Conservation (phyloP, 2,113 vertebrate genomes). For the Macrotis lagotis region DNA sequence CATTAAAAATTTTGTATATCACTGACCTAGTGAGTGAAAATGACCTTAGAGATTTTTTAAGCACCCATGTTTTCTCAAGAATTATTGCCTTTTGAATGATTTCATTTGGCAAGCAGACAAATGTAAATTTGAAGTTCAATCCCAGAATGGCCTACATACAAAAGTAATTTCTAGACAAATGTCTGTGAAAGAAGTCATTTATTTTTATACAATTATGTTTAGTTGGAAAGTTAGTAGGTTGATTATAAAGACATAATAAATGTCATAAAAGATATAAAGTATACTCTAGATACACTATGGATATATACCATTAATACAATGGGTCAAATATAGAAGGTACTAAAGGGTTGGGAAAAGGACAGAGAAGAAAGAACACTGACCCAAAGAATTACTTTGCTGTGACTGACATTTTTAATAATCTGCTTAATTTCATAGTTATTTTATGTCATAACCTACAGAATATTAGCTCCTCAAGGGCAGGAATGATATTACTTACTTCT, state of each 20-base stretch:
- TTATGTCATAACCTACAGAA: background rate
- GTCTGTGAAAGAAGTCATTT: constrained; percentile 78
- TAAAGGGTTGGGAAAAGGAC: background rate
- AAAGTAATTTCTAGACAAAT: constrained; percentile 80
- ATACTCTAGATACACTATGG: constrained; percentile 79
- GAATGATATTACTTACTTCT: background rate
- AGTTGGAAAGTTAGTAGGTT: constrained; percentile 75
- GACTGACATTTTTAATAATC: constrained; percentile 36
- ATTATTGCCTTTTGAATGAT: constrained; percentile 69
- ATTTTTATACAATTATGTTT: constrained; percentile 78
- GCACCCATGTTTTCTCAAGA: constrained; percentile 66
- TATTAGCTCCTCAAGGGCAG: background rate
- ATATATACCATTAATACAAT: constrained; percentile 82
- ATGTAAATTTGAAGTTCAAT: constrained; percentile 68
- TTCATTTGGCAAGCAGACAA: constrained; percentile 66
- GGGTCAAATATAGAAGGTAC: constrained; percentile 52
- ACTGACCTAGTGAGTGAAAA: constrained; percentile 32
- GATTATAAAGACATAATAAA: constrained; percentile 81
- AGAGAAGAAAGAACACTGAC: constrained; percentile 60
- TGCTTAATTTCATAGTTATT: constrained; percentile 5
- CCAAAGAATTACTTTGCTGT: constrained; percentile 52
- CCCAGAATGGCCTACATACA: constrained; percentile 72
- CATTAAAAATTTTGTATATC: constrained; percentile 55
- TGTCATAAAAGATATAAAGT: constrained; percentile 82
- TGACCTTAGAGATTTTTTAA: constrained; percentile 37